Conservation (phyloP, 1,140 invertebrate species). For the Thaumetopoea pityocampa region DNA sequence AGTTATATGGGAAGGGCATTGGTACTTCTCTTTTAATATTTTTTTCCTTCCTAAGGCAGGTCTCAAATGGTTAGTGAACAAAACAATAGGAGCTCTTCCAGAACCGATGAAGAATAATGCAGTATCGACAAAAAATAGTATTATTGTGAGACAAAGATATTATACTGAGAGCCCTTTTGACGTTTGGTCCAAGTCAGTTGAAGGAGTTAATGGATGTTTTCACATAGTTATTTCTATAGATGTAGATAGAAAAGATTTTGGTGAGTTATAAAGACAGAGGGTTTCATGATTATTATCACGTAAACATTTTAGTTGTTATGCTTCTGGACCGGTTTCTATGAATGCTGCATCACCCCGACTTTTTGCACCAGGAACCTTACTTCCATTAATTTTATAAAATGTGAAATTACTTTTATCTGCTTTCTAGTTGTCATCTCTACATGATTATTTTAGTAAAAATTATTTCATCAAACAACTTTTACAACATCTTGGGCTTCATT, state of each 20-base stretch:
- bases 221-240: conserved; percentile 48
- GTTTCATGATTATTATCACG: no score
- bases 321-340: no score
- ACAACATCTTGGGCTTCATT: no score
- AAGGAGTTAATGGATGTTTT: conserved; percentile 46
- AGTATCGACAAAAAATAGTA: conserved; percentile 28
- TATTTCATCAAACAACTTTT: no score
- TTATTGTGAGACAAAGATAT: conserved; percentile 48
- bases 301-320: no score
- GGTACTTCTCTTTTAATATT: neutral
- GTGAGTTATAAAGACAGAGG: no score
- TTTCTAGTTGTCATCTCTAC: no score
- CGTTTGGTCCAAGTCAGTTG: conserved; percentile 50
- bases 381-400: no score
- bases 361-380: no score
- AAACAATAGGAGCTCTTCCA: conserved; percentile 22
- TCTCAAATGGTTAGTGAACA: conserved; percentile 47
- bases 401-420: no score
- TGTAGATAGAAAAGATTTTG: conserved; percentile 40
- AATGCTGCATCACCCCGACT: no score
- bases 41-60: conserved; percentile 45
- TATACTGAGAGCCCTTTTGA: conserved; percentile 51
- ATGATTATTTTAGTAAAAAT: no score
- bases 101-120: conserved; percentile 23
- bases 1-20: neutral